Evolutionary conservation across 2,888 invertebrate genomes (phyloP).

Genomic region (Rotaria sp.): DNA sequence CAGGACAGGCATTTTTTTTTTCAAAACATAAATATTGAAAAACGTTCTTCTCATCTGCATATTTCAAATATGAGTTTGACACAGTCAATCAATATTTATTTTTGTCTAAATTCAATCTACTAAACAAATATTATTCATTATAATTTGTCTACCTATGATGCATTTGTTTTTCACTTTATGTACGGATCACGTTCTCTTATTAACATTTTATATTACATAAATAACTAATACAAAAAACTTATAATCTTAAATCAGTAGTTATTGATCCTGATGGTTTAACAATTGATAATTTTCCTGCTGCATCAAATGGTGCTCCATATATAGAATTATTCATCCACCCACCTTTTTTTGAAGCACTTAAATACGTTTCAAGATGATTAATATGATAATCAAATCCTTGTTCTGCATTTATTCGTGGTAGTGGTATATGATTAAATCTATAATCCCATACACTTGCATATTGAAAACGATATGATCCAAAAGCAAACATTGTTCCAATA

Average conservation of each 20-base stretch:
- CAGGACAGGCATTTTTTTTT: too few relatives aligned
- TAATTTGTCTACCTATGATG: background rate
- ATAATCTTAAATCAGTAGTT: background rate
- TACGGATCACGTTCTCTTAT: background rate
- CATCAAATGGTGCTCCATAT: conserved; percentile 13
- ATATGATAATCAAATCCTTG: background rate
- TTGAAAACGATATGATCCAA: conserved; percentile 19
- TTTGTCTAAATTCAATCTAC: too few relatives aligned
- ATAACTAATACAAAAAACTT: background rate
- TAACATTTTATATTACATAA: background rate
- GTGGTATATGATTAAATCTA: conserved; percentile 29
- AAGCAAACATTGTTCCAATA: conserved; percentile 14
- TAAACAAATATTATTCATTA: too few relatives aligned
- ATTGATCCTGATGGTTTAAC: background rate
- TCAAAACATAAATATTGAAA: too few relatives aligned
- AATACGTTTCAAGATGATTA: background rate
- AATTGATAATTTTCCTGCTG: background rate
- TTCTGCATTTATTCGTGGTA: background rate
- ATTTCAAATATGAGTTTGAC: too few relatives aligned
- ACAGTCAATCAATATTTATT: too few relatives aligned
- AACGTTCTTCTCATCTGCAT: too few relatives aligned
- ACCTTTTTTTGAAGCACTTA: background rate
- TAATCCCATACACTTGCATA: conserved; percentile 26
- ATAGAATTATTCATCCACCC: background rate
- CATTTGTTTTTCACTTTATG: background rate